A percentile compares a stretch with the other conserved stretches of the same genome.
These are phyloP conservation scores for Cepaea nemoralis DNA, from an alignment of 1,140 invertebrate species.

Conservation along the genomic window DNA sequence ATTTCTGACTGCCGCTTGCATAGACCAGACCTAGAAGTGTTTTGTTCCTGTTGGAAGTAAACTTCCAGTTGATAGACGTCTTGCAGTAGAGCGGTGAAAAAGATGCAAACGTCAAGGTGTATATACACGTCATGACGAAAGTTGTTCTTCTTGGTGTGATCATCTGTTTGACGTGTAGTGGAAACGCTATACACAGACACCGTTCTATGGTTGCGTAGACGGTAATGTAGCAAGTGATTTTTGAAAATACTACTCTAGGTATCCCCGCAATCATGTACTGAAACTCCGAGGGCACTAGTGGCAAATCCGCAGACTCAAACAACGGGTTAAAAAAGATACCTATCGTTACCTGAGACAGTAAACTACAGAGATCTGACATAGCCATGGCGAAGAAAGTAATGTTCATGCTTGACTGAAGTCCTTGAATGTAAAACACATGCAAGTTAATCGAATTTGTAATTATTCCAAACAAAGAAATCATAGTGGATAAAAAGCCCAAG, in stretches of 20 bases:
- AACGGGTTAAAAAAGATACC: constrained; percentile 6
- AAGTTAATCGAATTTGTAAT: constrained; percentile 1
- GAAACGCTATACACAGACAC: not conserved
- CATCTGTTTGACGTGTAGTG: not conserved
- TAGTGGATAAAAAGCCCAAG: not conserved
- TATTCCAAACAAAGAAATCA: not conserved
- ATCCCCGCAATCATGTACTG: not conserved
- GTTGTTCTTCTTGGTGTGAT: not conserved
- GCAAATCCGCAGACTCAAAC: not conserved
- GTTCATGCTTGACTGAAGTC: not conserved
- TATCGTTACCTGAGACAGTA: not conserved
- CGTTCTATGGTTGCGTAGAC: not conserved
- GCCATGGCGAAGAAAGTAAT: not conserved
- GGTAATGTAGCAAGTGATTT: constrained; percentile 8
- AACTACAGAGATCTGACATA: constrained; percentile 12
- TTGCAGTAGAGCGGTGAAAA: not conserved
- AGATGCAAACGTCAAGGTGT: not conserved
- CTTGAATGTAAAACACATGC: not conserved
- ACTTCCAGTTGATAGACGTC: not conserved
- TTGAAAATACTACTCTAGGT: not conserved
- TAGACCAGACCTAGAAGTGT: not conserved
- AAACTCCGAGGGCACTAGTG: not conserved
- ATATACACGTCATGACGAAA: not conserved
- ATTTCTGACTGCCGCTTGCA: not conserved
- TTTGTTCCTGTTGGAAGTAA: not conserved